Evolutionary conservation across 1,140 invertebrate species (phyloP).

Genomic region (Cyclina sinensis): DNA sequence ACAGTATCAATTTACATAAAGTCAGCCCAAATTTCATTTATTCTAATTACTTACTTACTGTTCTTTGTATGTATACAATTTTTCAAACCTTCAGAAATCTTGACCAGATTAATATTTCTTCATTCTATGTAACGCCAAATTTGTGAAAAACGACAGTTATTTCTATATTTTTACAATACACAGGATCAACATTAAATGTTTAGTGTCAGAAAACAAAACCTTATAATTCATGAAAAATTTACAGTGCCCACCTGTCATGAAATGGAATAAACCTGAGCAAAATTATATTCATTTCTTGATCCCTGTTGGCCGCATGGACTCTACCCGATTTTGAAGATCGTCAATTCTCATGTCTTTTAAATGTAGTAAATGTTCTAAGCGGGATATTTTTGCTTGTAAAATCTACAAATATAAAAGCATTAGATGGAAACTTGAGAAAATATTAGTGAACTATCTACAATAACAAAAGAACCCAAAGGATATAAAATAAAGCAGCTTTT

Average conservation of each 20-base stretch:
- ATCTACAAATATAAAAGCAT: slow-evolving; percentile 76
- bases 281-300: slow-evolving; percentile 60
- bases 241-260: not conserved
- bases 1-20: too few relatives aligned
- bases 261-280: slow-evolving; percentile 27
- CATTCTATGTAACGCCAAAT: too few relatives aligned
- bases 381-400: slow-evolving; percentile 81
- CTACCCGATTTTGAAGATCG: slow-evolving; percentile 55
- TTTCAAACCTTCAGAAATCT: too few relatives aligned
- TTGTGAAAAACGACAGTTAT: too few relatives aligned
- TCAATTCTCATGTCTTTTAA: slow-evolving; percentile 81
- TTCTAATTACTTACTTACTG: too few relatives aligned
- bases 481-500: not conserved
- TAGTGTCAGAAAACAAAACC: too few relatives aligned
- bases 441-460: slow-evolving; percentile 3
- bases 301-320: slow-evolving; percentile 50
- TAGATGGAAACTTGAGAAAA: slow-evolving; percentile 12
- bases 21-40: too few relatives aligned
- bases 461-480: not conserved
- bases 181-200: too few relatives aligned
- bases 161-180: too few relatives aligned
- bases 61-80: too few relatives aligned
- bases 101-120: too few relatives aligned
- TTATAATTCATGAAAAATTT: not conserved
- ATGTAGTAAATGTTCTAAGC: slow-evolving; percentile 82